A percentile compares a stretch with the other conserved stretches of the same genome.
phyloP scores from a whole-genome alignment of 2,797 vertebrate species.

The Anguilla anguilla region DNA sequence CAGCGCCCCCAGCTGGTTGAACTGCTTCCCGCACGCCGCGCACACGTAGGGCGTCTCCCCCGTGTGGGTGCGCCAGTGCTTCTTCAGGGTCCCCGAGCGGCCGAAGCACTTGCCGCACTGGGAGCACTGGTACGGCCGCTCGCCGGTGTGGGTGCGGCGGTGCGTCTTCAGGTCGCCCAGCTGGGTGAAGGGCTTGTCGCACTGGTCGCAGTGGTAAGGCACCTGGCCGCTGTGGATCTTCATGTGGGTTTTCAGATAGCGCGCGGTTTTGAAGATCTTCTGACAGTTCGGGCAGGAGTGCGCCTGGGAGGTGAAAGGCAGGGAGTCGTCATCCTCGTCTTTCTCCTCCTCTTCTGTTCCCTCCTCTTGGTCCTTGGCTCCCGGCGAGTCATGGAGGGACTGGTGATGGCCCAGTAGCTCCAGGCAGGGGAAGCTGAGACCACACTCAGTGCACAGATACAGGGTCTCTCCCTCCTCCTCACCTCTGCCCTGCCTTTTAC shows the following conservation, averaged over 20 bases:
- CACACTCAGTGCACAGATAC: slow-evolving; percentile 40
- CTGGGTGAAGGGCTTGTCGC: slow-evolving; percentile 40
- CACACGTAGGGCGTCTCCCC: slow-evolving; percentile 41
- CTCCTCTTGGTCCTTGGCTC: not conserved
- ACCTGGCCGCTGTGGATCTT: slow-evolving; percentile 43
- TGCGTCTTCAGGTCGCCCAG: slow-evolving; percentile 41
- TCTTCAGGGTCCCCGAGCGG: slow-evolving; percentile 42
- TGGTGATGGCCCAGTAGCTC: slow-evolving; percentile 33
- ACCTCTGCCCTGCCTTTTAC: not conserved
- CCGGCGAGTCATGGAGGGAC: slow-evolving; percentile 26
- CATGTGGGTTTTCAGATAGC: slow-evolving; percentile 41
- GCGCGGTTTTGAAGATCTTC: slow-evolving; percentile 36
- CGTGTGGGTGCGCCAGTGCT: slow-evolving; percentile 44
- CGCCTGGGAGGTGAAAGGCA: not conserved
- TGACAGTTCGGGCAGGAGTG: slow-evolving; percentile 33
- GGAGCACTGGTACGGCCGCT: slow-evolving; percentile 39
- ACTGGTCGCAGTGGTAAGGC: slow-evolving; percentile 40
- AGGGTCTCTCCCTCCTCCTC: slow-evolving; percentile 28
- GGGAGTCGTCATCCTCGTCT: not conserved
- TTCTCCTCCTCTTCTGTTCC: slow-evolving; percentile 20
- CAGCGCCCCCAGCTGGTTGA: slow-evolving; percentile 42
- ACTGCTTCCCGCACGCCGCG: slow-evolving; percentile 33
- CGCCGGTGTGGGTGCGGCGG: slow-evolving; percentile 37
- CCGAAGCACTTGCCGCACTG: slow-evolving; percentile 41
- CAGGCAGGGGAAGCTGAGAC: slow-evolving; percentile 34